Conservation (phyloP, 2,797 vertebrate species). For the Sciaenops ocellatus region DNA sequence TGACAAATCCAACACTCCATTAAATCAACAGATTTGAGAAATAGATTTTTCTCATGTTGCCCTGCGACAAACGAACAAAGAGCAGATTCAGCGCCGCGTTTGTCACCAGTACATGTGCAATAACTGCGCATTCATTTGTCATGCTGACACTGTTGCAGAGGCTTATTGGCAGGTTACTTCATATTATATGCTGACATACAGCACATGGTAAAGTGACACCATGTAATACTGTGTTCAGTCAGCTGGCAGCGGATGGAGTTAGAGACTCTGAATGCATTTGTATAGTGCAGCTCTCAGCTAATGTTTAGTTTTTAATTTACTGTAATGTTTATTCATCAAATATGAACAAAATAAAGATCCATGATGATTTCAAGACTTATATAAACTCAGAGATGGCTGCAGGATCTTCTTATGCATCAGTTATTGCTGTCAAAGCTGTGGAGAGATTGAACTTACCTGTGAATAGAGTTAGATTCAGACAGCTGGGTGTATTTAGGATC, state of each 20-base stretch:
- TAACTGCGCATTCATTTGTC: constrained; percentile 17
- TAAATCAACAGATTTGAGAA: constrained; percentile 33
- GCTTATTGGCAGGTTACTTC: not conserved
- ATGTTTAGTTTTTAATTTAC: not conserved
- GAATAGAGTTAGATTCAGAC: not conserved
- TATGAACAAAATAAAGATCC: not conserved
- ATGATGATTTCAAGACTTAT: not conserved
- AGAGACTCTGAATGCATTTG: too few species aligned
- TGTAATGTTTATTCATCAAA: not conserved
- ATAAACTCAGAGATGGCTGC: not conserved
- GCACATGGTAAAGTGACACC: not conserved
- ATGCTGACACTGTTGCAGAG: not conserved
- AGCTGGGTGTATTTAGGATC: not conserved
- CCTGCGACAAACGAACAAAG: constrained; percentile 14
- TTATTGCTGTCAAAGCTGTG: too few species aligned
- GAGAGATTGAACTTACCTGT: not conserved
- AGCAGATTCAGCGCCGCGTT: not conserved
- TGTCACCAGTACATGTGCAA: constrained; percentile 17
- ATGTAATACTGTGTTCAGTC: not conserved
- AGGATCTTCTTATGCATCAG: not conserved
- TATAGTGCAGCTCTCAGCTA: not conserved
- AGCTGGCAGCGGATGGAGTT: not conserved
- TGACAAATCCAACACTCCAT: constrained; percentile 33
- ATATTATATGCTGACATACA: not conserved
- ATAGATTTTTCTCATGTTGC: constrained; percentile 20